Evolutionary conservation across 2,113 vertebrate species (phyloP), one percentile per base, ranked within the genome.

Genomic region (Phoenicopterus ruber): DNA sequence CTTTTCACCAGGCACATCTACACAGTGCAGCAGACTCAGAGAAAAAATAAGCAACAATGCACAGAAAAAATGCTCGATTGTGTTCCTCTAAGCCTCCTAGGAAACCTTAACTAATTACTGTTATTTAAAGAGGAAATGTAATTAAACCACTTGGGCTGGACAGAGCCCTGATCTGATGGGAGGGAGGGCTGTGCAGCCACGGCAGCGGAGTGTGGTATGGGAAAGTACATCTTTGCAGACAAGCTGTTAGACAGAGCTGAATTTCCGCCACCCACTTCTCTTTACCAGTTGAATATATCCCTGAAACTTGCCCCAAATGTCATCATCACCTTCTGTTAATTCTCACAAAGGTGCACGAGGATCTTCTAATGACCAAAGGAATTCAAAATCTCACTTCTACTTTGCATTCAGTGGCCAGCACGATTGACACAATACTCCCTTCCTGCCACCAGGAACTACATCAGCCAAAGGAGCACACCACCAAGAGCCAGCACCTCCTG

Each of bases 111-210:
- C 15, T 79, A 76, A 88, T 91, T 82, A 79, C 36, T 69, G 13
- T 47, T 91, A 67, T 76, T 96, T 94, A 82, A 57, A 94, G 31
- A 91, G 55, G 38, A 91, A 92, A 94, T 54, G 34, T 57, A 91
- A 85, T 86, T 91, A 95, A 93, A 95, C 31, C 25, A 79, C 31
- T 82, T 25, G 19, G 38, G 40, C 47, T 72, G 73, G 83, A 82
- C 89, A 82, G 69, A 91, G 65, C 15, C 61, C 34, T 52, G 52
- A 28, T 46, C 44, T 63, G 42, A 40, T 26, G 38, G 38, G 55
- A 91, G 15, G 28, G 29, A 81, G 11, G n/a, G n/a, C 34, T 80
- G 40, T 65, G 47, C 36, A 76, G 66, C 20, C 20, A 1, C 8
- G 3, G 46, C 59, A 74, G 55, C 7, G 2, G 10, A 47, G 21